Evolutionary conservation across 1,140 invertebrate species (phyloP).

Genomic region (Drosophila mojavensis): DNA sequence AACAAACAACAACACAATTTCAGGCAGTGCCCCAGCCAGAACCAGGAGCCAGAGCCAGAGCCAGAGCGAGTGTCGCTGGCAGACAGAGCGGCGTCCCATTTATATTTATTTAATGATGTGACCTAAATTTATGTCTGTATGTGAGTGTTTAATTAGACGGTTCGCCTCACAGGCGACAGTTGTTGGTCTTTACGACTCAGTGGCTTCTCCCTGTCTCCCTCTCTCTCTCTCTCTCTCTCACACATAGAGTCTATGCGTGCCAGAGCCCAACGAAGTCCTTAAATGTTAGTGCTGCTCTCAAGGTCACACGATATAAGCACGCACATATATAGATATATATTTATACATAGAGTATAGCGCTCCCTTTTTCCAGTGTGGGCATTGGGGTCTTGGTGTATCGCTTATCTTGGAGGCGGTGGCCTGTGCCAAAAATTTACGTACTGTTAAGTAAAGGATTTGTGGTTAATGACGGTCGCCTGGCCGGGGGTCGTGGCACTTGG

Average conservation of each 20-base stretch:
- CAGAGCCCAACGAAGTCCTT: slow-evolving; percentile 20
- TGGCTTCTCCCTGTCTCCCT: slow-evolving; percentile 8
- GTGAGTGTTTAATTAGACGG: slow-evolving; percentile 81
- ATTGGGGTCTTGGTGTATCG: slow-evolving; percentile 3
- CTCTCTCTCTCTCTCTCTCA: neutral
- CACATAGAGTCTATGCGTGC: slow-evolving; percentile 4
- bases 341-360: neutral
- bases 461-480: slow-evolving; percentile 75
- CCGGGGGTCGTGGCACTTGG: slow-evolving; percentile 22
- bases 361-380: slow-evolving; percentile 1
- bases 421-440: slow-evolving; percentile 76
- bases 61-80: slow-evolving; percentile 20
- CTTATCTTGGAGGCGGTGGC: slow-evolving; percentile 66
- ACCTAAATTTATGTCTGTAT: slow-evolving; percentile 80
- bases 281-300: slow-evolving; percentile 57
- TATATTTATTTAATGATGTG: slow-evolving; percentile 82
- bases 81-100: slow-evolving; percentile 63
- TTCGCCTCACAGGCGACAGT: slow-evolving; percentile 60
- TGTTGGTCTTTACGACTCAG: slow-evolving; percentile 66
- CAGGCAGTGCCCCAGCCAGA: neutral
- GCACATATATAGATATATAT: slow-evolving; percentile 42
- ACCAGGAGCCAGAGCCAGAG: neutral
- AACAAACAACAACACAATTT: slow-evolving; percentile 17
- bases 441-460: slow-evolving; percentile 82
- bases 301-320: slow-evolving; percentile 76